Percentiles rank a stretch among this genome's conserved stretches.
phyloP scores from a whole-genome alignment of 2,797 vertebrate species.

The Anguilla pacifica region DNA sequence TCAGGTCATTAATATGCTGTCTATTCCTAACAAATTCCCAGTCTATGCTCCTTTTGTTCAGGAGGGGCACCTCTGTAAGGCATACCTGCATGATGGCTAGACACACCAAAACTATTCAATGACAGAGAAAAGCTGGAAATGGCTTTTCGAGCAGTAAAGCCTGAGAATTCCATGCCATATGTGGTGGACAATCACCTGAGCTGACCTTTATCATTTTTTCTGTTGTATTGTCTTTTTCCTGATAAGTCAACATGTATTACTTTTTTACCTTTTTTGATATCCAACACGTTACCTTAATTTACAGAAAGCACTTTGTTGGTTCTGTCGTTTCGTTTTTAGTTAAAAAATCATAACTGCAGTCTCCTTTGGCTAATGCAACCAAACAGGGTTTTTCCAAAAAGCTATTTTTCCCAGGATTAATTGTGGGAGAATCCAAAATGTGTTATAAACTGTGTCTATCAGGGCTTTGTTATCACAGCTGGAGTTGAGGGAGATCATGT shows the following conservation, averaged over 20 bases:
- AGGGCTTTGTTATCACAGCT: conserved; percentile 8
- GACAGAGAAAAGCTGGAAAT: conserved; percentile 16
- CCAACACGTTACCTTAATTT: not conserved
- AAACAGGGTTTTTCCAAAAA: not conserved
- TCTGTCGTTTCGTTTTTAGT: not conserved
- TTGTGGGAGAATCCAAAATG: not conserved
- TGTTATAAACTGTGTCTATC: not conserved
- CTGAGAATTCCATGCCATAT: not conserved
- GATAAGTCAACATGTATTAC: not conserved
- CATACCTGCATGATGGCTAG: conserved; percentile 51
- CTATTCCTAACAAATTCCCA: conserved; percentile 38
- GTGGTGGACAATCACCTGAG: not conserved
- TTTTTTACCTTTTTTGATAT: not conserved
- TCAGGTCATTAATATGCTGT: conserved; percentile 24
- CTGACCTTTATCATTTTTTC: not conserved
- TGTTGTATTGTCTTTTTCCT: not conserved
- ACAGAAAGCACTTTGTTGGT: not conserved
- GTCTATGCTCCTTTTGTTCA: conserved; percentile 51
- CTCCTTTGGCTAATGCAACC: too few relatives aligned
- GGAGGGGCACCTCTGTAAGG: conserved; percentile 51
- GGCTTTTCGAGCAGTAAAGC: not conserved
- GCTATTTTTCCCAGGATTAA: not conserved
- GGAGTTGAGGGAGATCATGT: not conserved
- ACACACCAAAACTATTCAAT: conserved; percentile 45
- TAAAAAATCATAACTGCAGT: not conserved